Evolutionary conservation across 2,113 vertebrate species (phyloP).

Genomic region (Myotis lucifugus): DNA sequence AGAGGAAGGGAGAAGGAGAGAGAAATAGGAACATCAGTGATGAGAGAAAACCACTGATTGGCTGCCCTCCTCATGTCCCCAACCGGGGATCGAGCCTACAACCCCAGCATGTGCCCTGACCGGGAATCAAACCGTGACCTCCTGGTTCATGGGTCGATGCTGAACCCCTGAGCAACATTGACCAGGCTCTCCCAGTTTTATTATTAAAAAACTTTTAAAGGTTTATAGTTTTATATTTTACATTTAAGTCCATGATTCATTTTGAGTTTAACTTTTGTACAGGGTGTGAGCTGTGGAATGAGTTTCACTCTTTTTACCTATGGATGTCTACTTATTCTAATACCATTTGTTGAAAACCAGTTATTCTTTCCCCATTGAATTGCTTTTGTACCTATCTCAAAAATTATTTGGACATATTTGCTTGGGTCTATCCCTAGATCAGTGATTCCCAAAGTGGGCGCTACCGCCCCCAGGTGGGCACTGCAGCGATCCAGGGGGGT

Average conservation of each 20-base stretch:
- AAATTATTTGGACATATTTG: background rate
- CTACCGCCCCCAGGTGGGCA: too few species aligned
- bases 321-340: background rate
- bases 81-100: too few species aligned
- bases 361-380: background rate
- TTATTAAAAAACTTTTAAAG: background rate
- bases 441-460: too few species aligned
- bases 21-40: too few species aligned
- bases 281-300: background rate
- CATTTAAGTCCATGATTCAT: background rate
- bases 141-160: too few species aligned
- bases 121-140: too few species aligned
- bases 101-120: too few species aligned
- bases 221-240: background rate
- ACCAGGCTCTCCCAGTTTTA: background rate
- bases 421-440: background rate
- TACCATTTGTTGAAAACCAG: background rate
- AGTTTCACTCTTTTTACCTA: background rate
- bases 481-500: too few species aligned
- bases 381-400: background rate
- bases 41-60: too few species aligned
- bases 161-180: too few species aligned
- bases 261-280: background rate
- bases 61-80: too few species aligned
- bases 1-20: too few species aligned